Conservation (phyloP, 2,888 invertebrate genomes). For the Drosophila phalerata region DNA sequence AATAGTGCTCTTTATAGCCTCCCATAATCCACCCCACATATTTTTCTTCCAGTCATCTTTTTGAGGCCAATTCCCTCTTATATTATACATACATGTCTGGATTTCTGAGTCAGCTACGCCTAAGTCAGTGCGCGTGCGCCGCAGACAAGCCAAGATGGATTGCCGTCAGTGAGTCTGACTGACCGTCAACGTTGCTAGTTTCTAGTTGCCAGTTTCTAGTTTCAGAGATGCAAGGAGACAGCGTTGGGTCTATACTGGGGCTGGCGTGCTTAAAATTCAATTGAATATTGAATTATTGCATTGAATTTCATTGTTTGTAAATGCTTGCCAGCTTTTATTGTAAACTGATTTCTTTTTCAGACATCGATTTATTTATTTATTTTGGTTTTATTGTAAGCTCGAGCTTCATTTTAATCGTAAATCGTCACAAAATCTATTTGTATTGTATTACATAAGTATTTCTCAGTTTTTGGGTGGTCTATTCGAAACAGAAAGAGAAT, state of each 20-base stretch:
- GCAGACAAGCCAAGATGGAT: slow-evolving; percentile 72
- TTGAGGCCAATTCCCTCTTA: slow-evolving; percentile 73
- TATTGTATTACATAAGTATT: slow-evolving; percentile 57
- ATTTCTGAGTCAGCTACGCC: slow-evolving; percentile 39
- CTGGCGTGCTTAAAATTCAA: slow-evolving; percentile 83
- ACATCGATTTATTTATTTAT: slow-evolving; percentile 76
- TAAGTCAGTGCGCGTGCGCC: slow-evolving; percentile 67
- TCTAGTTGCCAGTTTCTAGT: slow-evolving; percentile 72
- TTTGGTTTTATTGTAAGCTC: slow-evolving; percentile 67
- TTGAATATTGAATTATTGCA: slow-evolving; percentile 84
- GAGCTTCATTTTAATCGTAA: slow-evolving; percentile 65
- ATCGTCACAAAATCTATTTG: slow-evolving; percentile 60
- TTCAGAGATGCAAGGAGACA: slow-evolving; percentile 53
- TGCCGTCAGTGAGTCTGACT: slow-evolving; percentile 66
- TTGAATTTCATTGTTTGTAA: slow-evolving; percentile 84
- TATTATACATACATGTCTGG: slow-evolving; percentile 33
- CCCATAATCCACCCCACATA: slow-evolving; percentile 35
- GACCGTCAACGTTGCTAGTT: slow-evolving; percentile 44
- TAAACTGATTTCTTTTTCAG: slow-evolving; percentile 79
- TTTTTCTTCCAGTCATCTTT: slow-evolving; percentile 21
- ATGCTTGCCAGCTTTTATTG: slow-evolving; percentile 68
- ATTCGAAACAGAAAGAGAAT: not conserved
- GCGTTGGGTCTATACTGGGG: slow-evolving; percentile 13
- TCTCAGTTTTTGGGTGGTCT: slow-evolving; percentile 53
- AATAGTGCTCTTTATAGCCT: not conserved